These are phyloP conservation scores for Bucorvus abyssinicus DNA, from an alignment of 2,797 vertebrate species.

Conservation along the genomic window DNA sequence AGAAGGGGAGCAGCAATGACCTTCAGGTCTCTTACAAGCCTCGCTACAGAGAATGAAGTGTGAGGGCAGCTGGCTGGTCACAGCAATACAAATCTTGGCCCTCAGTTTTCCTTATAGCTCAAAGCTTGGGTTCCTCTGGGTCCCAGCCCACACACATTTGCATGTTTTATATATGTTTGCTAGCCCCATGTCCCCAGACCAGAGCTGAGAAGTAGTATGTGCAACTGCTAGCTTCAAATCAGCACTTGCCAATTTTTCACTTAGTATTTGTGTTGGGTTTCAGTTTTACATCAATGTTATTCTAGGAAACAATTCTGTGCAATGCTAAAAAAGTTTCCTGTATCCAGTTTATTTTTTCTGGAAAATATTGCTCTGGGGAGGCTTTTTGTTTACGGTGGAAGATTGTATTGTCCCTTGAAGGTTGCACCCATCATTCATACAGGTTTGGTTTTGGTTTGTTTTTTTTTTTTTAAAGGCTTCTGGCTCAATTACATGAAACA, in stretches of 20 bases:
- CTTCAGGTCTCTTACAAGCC: neutral
- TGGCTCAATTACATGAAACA: slow-evolving; percentile 91
- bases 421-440: neutral
- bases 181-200: neutral
- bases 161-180: neutral
- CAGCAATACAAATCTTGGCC: neutral
- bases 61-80: neutral
- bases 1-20: neutral
- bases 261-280: slow-evolving; percentile 1
- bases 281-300: neutral
- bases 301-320: neutral
- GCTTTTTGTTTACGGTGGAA: neutral
- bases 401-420: neutral
- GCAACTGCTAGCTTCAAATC: neutral
- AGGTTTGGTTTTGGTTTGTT: neutral
- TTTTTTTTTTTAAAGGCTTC: slow-evolving; percentile 77
- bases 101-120: neutral
- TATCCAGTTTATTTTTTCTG: slow-evolving; percentile 3
- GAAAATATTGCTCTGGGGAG: neutral
- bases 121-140: neutral
- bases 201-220: neutral
- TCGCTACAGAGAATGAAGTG: neutral
- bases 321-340: neutral
- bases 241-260: neutral
- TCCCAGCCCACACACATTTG: neutral